A percentile compares a stretch with the other conserved stretches of the same genome.
Evolutionary conservation across 2,113 vertebrate genomes (phyloP).

Genomic region (Pipa parva): DNA sequence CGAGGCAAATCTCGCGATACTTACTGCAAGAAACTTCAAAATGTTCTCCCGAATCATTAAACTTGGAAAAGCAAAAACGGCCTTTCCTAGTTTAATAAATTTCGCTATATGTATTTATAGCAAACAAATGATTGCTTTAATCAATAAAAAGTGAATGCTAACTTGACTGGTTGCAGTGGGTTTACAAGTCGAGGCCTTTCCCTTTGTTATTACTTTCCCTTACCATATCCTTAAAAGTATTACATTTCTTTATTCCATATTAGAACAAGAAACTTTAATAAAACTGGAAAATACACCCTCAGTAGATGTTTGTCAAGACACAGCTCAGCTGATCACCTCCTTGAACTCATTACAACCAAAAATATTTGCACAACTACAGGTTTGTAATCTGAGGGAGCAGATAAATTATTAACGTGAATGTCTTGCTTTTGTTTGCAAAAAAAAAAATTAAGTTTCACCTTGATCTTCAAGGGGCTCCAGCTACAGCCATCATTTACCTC

Average conservation of each 20-base stretch:
- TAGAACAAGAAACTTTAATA: constrained; percentile 14
- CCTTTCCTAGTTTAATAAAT: too few species aligned
- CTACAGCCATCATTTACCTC: constrained; percentile 61
- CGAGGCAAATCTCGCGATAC: too few species aligned
- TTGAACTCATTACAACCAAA: constrained; percentile 71
- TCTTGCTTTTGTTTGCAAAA: neutral
- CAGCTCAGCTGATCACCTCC: constrained; percentile 65
- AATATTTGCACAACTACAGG: constrained; percentile 76
- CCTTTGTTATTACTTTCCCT: too few species aligned
- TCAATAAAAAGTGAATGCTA: too few species aligned
- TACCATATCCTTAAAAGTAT: too few species aligned
- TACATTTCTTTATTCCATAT: neutral
- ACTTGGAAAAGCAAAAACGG: too few species aligned
- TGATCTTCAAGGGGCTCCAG: constrained; percentile 64
- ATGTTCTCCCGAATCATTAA: too few species aligned
- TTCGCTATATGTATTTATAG: too few species aligned
- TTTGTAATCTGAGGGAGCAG: constrained; percentile 41
- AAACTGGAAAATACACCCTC: constrained; percentile 6
- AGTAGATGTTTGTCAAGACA: constrained; percentile 45
- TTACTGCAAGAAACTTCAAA: too few species aligned
- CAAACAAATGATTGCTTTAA: too few species aligned
- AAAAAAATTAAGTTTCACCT: neutral
- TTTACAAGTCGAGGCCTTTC: too few species aligned
- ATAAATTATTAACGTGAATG: neutral
- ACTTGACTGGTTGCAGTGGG: too few species aligned